phyloP scores from a whole-genome alignment of 2,113 vertebrate species.

The Phoenicopterus ruber region DNA sequence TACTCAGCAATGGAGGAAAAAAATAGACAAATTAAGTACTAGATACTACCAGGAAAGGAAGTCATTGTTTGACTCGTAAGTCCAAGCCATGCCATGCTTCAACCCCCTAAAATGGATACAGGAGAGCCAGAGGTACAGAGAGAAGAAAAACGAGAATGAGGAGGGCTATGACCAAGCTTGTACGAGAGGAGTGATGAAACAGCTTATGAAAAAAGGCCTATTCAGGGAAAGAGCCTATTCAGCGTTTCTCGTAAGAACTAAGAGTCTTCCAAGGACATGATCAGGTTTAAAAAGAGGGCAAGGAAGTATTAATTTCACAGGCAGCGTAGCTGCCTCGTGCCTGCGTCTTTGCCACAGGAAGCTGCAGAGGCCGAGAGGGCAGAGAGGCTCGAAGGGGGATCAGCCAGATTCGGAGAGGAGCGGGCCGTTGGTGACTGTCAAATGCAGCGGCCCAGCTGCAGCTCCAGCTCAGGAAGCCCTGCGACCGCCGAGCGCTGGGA shows the following conservation, averaged over 20 bases:
- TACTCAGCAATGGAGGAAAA: not conserved
- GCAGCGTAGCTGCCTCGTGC: accelerated
- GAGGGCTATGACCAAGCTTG: not conserved
- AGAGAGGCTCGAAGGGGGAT: not conserved
- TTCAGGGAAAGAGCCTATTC: not conserved
- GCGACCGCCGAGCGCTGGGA: not conserved
- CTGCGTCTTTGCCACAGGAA: not conserved
- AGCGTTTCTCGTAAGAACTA: not conserved
- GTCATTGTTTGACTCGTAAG: not conserved
- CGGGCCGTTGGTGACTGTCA: not conserved
- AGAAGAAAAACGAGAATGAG: not conserved
- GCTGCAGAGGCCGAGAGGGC: not conserved
- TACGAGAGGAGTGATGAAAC: not conserved
- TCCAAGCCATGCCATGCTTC: not conserved
- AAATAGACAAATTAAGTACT: not conserved
- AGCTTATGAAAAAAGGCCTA: not conserved
- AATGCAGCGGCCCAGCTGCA: not conserved
- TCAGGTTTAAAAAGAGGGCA: not conserved
- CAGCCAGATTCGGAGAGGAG: not conserved
- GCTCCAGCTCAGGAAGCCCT: not conserved
- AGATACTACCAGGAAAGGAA: not conserved
- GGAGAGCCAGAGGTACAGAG: not conserved
- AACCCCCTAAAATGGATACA: not conserved
- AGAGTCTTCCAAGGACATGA: not conserved
- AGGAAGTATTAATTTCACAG: not conserved